These are phyloP conservation scores for Drosophila paramelanica DNA, from an alignment of 2,888 invertebrate genomes.

Conservation along the genomic window DNA sequence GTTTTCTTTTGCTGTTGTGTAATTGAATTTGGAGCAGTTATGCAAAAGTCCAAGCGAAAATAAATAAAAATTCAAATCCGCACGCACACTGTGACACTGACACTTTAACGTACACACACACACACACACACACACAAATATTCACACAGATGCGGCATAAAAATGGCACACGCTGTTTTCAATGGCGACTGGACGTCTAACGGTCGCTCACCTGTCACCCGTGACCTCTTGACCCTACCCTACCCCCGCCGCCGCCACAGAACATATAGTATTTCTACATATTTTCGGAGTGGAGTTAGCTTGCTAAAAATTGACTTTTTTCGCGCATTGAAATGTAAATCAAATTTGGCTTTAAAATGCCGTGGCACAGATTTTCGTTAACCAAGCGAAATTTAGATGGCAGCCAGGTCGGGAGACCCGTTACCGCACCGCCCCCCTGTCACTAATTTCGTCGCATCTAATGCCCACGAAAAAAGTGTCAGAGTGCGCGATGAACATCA, in stretches of 20 bases:
- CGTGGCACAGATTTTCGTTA: constrained; percentile 66
- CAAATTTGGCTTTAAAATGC: constrained; percentile 69
- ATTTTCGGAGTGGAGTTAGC: background rate
- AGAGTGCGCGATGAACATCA: constrained; percentile 62
- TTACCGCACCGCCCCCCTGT: constrained; percentile 3
- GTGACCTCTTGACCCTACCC: constrained; percentile 22
- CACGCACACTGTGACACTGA: constrained; percentile 23
- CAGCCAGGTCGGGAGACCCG: constrained; percentile 14
- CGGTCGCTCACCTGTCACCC: constrained; percentile 36
- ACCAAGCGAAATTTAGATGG: constrained; percentile 39
- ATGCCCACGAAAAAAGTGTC: constrained; percentile 53
- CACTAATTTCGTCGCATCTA: constrained; percentile 54
- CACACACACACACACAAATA: constrained; percentile 2
- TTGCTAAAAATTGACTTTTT: constrained; percentile 64
- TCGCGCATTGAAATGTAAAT: constrained; percentile 70
- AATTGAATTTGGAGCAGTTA: constrained; percentile 58
- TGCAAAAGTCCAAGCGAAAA: constrained; percentile 65
- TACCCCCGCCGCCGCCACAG: too few relatives aligned
- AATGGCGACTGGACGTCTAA: constrained; percentile 62
- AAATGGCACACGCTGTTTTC: constrained; percentile 15
- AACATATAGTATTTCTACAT: background rate
- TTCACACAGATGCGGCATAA: background rate
- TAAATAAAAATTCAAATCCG: constrained; percentile 72
- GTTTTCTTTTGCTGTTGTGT: constrained; percentile 33
- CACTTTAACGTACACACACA: constrained; percentile 31